Evolutionary conservation across 2,888 invertebrate genomes (phyloP).

Genomic region (Notodromas monacha): DNA sequence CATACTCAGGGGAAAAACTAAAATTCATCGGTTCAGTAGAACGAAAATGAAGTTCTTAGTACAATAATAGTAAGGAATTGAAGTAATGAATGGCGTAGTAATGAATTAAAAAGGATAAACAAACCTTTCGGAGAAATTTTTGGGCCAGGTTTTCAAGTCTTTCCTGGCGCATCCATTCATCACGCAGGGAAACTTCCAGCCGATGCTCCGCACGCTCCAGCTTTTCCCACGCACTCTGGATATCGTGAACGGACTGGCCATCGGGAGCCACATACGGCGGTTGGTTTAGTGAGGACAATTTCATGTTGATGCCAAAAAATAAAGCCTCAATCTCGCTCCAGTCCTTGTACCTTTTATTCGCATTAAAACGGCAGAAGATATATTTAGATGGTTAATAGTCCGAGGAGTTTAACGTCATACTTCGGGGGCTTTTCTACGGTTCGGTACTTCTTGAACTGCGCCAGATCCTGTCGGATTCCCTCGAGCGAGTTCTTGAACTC

Average conservation of each 20-base stretch:
- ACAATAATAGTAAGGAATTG: constrained; percentile 7
- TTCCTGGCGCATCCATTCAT: constrained; percentile 66
- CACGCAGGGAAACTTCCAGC: constrained; percentile 61
- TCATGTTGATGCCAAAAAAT: constrained; percentile 82
- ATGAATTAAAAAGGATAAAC: constrained; percentile 7
- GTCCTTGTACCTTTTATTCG: constrained; percentile 42
- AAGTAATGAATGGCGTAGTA: constrained; percentile 1
- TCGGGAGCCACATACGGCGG: constrained; percentile 53
- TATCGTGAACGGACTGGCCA: constrained; percentile 68
- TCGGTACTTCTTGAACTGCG: constrained; percentile 72
- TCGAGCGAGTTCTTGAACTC: constrained; percentile 76
- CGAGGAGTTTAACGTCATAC: constrained; percentile 19
- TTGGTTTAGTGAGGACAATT: constrained; percentile 69
- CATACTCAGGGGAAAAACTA: too few relatives aligned
- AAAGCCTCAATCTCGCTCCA: constrained; percentile 84
- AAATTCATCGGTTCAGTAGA: too few relatives aligned
- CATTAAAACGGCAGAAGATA: constrained; percentile 7
- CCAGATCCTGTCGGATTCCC: constrained; percentile 61
- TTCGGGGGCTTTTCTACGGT: constrained; percentile 93
- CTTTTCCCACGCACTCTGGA: constrained; percentile 72
- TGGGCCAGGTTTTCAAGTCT: constrained; percentile 72
- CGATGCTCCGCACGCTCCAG: constrained; percentile 76
- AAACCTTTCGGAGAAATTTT: constrained; percentile 68
- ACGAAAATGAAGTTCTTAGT: constrained; percentile 1
- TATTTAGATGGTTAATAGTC: constrained; percentile 5